Evolutionary conservation across 1,140 invertebrate species (phyloP), one percentile per base, ranked within the genome.

Genomic region (Gryllus bimaculatus): DNA sequence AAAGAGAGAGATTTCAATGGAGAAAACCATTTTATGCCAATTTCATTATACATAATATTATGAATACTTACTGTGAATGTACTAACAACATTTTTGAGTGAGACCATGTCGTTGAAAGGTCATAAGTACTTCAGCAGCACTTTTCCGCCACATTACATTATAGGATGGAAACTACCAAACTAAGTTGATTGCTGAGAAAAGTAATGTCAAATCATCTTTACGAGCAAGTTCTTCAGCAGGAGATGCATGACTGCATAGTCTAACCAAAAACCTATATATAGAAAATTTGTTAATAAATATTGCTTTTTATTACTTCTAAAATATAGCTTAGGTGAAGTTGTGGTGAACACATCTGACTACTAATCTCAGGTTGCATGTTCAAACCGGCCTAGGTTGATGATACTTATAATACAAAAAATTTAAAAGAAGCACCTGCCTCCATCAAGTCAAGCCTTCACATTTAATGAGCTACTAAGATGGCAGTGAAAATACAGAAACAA

Each of bases 181-280:
- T 96, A 47, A 97, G n/a, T n/a, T 98, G 78, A 99, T 98, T 66
- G 97, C 98, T 83, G 96, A 96, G 86, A 99, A 99, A 21, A 99
- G 87, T 80, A 99, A 88, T 78, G 93, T 94, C 54, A 99, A 89
- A 87, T 99, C 98, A 89, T 99, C 98, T 88, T 98, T 98, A 76
- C 95, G 89, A 0, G 96, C 96, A 73, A 99, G 87, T 88, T 99
- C 98, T 87, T 99, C 98, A 77, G 96, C 96, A 13, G 98, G 95
- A 83, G 94, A 92, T 75, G 92, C 88, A 87, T 98, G 94, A 83
- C 95, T 96, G 83, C 96, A 98, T 78, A 99, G 87, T 83, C 95
- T 89, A 26, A 97, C 94, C 83, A n/a, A 99, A 88, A n/a, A 99
- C 89, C 94, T 97, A 83, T 66, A 87, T 86, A 8, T 7, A 66